These are phyloP conservation scores for Ascidia mentula DNA, from an alignment of 23 tunicate genomes.

Conservation along the genomic window DNA sequence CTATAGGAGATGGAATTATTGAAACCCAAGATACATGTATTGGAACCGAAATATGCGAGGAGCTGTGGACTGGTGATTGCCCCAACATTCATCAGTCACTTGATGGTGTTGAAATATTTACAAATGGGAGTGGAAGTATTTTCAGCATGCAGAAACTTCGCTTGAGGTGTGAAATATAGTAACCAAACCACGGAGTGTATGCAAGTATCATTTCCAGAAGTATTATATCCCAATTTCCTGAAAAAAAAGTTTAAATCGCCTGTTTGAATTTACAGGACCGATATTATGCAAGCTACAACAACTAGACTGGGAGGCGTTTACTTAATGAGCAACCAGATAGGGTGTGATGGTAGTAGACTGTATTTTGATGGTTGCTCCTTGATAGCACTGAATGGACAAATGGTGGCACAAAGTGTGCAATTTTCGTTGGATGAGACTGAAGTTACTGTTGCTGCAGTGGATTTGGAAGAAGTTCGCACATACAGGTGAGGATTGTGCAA, in stretches of 20 bases:
- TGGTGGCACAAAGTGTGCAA: slow-evolving; percentile 58
- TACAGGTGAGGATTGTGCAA: slow-evolving; percentile 29
- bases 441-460: slow-evolving; percentile 67
- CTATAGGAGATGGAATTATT: slow-evolving; percentile 76
- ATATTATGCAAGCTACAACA: slow-evolving; percentile 42
- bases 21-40: slow-evolving; percentile 61
- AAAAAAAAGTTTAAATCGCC: not conserved
- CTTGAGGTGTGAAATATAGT: slow-evolving; percentile 16
- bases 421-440: slow-evolving; percentile 65
- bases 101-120: slow-evolving; percentile 83
- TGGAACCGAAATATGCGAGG: slow-evolving; percentile 86
- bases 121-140: slow-evolving; percentile 80
- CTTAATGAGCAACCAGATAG: slow-evolving; percentile 62
- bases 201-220: not conserved
- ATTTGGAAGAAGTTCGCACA: slow-evolving; percentile 63
- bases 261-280: not conserved
- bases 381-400: slow-evolving; percentile 67
- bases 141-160: slow-evolving; percentile 42
- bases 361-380: slow-evolving; percentile 85
- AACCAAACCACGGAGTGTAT: not conserved
- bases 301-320: slow-evolving; percentile 73
- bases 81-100: slow-evolving; percentile 52
- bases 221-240: not conserved
- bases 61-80: slow-evolving; percentile 58
- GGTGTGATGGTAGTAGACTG: slow-evolving; percentile 87